Conservation (phyloP, 2,797 vertebrate genomes). For the Hydrocynus forskahlii region DNA sequence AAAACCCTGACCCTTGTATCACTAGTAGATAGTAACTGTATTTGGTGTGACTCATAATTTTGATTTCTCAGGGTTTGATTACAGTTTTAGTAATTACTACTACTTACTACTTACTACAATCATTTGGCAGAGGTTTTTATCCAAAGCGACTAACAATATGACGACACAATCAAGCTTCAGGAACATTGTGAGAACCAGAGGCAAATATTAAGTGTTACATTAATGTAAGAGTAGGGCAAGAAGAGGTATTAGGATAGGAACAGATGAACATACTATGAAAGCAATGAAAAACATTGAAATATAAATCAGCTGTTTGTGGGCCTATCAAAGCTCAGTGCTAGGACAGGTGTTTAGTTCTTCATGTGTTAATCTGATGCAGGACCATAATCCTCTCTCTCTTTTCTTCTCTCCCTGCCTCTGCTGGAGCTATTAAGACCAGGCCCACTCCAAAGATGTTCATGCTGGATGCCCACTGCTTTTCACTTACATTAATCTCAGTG, state of each 20-base stretch:
- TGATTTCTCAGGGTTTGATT: background rate
- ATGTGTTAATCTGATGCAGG: background rate
- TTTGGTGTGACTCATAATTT: background rate
- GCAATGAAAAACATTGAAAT: no score
- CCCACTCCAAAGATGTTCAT: constrained; percentile 11
- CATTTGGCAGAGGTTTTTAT: no score
- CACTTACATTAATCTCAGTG: constrained; percentile 94
- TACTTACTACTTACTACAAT: background rate
- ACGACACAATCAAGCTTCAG: no score
- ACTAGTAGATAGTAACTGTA: background rate
- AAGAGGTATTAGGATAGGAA: no score
- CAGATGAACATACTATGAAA: no score
- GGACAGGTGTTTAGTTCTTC: background rate
- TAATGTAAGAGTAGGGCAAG: no score
- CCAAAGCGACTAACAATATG: no score
- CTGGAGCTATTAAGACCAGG: background rate
- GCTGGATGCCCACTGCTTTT: background rate
- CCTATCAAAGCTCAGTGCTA: no score
- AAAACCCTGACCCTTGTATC: no score
- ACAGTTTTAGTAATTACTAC: background rate
- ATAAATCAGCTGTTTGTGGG: no score
- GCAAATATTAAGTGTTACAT: no score
- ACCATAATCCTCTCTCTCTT: background rate
- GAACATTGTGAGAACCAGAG: no score
- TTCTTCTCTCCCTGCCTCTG: background rate